phyloP scores from a whole-genome alignment of 92 coral and sea anemone genomes.

The Bergia sp. region DNA sequence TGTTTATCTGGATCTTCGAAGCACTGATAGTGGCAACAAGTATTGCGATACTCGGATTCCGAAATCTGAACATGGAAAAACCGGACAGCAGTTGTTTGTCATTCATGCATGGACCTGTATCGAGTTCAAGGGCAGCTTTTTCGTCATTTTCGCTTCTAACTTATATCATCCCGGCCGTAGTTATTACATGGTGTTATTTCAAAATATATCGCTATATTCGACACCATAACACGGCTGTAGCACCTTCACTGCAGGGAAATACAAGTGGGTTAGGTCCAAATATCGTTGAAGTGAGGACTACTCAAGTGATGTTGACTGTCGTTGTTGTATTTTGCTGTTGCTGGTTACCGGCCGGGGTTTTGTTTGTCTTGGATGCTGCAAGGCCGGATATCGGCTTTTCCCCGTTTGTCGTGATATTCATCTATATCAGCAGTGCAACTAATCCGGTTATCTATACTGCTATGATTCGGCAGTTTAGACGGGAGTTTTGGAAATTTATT shows the following conservation, averaged over 20 bases:
- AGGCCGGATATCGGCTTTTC: neutral
- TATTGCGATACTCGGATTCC: neutral
- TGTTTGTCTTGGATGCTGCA: neutral
- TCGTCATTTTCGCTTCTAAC: neutral
- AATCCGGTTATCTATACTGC: conserved; percentile 2
- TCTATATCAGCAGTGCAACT: neutral
- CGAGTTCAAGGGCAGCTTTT: neutral
- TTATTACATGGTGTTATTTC: neutral
- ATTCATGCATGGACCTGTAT: neutral
- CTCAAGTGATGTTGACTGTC: conserved; percentile 10
- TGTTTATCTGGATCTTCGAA: neutral
- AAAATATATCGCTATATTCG: neutral
- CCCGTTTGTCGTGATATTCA: neutral
- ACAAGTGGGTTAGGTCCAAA: neutral
- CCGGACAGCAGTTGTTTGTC: neutral
- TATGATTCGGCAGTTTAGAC: neutral
- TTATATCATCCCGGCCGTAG: neutral
- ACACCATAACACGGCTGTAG: neutral
- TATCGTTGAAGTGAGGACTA: neutral
- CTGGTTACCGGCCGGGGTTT: conserved; percentile 7
- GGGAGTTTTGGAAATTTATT: neutral
- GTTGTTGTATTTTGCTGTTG: neutral
- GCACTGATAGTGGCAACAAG: neutral
- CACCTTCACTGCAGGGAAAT: neutral
- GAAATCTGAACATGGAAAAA: neutral